Base-by-base conservation (phyloP, 2,888 invertebrate genomes). In the Philopedon plagiatum region DNA sequence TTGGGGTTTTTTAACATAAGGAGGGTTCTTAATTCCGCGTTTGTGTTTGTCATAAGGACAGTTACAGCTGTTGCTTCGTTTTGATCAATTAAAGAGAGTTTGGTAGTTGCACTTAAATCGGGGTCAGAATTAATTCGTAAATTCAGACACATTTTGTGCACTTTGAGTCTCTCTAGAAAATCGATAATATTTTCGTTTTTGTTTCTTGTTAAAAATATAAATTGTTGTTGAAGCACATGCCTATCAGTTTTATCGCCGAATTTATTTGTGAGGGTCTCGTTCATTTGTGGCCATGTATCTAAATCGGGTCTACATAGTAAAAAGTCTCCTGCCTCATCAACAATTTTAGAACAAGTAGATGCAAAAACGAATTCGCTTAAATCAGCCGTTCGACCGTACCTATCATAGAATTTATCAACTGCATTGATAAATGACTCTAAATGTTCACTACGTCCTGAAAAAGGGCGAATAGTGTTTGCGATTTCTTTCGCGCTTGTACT, bases 401-500 rank as follows among this genome's bases (percentile, higher is more conserved):
- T 41, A 34, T 60, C 34, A 41, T 67, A 67, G 41, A 67, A 60
- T 11, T 18, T 60, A 67, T 67, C 60, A n/a, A 67, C 49, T 13
- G 49, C 44, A 54, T 23, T 39, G 0, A 62, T 54, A 69, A 69
- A 69, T 5, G 4, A 69, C 29, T 54, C 69, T 23, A 69, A 54
- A 62, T 62, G 67, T 67, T 67, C 67, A 21, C 57, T 57, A 18
- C 29, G 49, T 9, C 62, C 62, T 7, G 57, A 7, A 29, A 57
- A 57, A 5, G 19, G 21, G 19, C 37, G 21, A n/a, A 66, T 1
- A 11, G 66, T 66, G 11, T 26, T 26, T 9, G 57, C 66, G 58
- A 66, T 66, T 66, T 66, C 66, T 66, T 56, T 66, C 3, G 66
- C 66, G n/a, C n/a, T n/a, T n/a, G n/a, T n/a, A n/a, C n/a, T n/a